Percentiles rank a stretch among this genome's conserved stretches.
phyloP scores from a whole-genome alignment of 2,888 invertebrate species.

The Platycheirus rosarum region DNA sequence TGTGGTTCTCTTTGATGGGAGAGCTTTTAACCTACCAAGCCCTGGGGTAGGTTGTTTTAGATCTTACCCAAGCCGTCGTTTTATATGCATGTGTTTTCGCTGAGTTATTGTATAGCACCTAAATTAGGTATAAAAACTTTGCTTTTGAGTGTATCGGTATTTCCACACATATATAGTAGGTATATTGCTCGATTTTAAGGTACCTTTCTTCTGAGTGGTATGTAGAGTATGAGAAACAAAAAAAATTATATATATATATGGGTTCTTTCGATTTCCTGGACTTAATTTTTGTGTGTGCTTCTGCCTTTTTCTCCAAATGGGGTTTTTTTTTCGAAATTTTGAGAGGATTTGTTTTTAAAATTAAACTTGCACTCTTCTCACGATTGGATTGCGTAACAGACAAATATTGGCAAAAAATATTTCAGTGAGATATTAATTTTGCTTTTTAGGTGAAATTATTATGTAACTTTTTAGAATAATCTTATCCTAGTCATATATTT shows the following conservation, averaged over 20 bases:
- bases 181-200: conserved; percentile 52
- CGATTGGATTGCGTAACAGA: conserved; percentile 65
- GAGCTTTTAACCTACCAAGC: conserved; percentile 42
- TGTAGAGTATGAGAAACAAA: conserved; percentile 14
- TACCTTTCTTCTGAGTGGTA: conserved; percentile 51
- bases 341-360: conserved; percentile 12
- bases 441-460: conserved; percentile 46
- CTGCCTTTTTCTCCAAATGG: conserved; percentile 12
- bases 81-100: conserved; percentile 64
- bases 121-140: conserved; percentile 60
- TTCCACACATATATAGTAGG: conserved; percentile 30
- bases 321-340: conserved; percentile 35
- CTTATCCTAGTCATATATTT: conserved; percentile 39
- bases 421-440: conserved; percentile 16
- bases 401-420: conserved; percentile 15
- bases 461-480: conserved; percentile 54
- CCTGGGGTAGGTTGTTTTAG: conserved; percentile 19
- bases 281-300: conserved; percentile 20
- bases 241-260: conserved; percentile 6
- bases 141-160: conserved; percentile 27
- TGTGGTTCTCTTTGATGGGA: conserved; percentile 26
- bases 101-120: conserved; percentile 63
- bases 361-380: conserved; percentile 17
- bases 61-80: conserved; percentile 21
- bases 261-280: conserved; percentile 57